A percentile compares a stretch with the other conserved stretches of the same genome.
phyloP scores from a whole-genome alignment of 2,888 invertebrate genomes.

The Brachynemurus nebulosus region DNA sequence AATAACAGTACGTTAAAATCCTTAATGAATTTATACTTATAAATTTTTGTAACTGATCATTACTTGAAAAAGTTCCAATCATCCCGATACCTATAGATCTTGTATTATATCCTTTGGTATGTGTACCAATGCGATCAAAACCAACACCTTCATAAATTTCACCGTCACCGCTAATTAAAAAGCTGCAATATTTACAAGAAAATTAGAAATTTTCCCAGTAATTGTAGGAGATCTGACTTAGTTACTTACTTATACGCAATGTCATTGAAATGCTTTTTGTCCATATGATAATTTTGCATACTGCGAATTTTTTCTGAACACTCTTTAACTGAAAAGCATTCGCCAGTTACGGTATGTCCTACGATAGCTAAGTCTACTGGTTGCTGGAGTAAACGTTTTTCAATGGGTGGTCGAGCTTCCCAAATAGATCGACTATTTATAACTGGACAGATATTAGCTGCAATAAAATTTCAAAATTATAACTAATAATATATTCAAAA shows the following conservation, averaged over 20 bases:
- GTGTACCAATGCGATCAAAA: conserved; percentile 42
- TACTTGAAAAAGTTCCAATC: conserved; percentile 40
- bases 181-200: conserved; percentile 29
- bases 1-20: neutral
- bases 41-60: conserved; percentile 13
- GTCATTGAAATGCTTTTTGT: conserved; percentile 35
- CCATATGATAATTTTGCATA: conserved; percentile 40
- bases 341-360: conserved; percentile 40
- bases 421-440: too few species aligned
- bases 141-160: conserved; percentile 45
- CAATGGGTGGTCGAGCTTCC: neutral
- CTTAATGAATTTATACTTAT: neutral
- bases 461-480: too few species aligned
- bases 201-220: too few species aligned
- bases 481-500: too few species aligned
- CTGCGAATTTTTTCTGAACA: conserved; percentile 31
- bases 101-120: conserved; percentile 38
- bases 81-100: conserved; percentile 42
- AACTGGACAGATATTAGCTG: too few species aligned
- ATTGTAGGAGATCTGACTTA: too few species aligned
- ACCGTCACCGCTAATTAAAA: conserved; percentile 44
- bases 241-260: conserved; percentile 44
- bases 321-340: conserved; percentile 30
- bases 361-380: conserved; percentile 40
- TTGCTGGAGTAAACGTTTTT: neutral